These are phyloP conservation scores for Pseudoips prasinana DNA, from an alignment of 2,888 invertebrate genomes.

Conservation along the genomic window DNA sequence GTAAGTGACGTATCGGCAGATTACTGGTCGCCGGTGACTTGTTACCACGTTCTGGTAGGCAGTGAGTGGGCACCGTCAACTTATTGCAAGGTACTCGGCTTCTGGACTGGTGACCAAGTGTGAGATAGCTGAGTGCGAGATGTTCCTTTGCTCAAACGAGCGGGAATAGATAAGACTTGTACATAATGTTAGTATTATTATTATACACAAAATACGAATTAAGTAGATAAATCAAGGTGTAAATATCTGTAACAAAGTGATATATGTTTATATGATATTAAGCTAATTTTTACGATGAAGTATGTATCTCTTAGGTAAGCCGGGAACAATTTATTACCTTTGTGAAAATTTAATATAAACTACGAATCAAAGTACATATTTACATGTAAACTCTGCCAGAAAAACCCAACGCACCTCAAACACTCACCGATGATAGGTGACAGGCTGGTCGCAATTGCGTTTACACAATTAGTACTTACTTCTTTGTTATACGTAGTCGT, in stretches of 20 bases:
- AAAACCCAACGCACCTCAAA: too few relatives aligned
- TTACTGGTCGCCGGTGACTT: too few relatives aligned
- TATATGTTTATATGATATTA: conserved; percentile 12
- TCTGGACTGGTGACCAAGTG: too few relatives aligned
- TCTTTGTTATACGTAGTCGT: too few relatives aligned
- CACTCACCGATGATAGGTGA: too few relatives aligned
- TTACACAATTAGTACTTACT: too few relatives aligned
- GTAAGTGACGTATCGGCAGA: too few relatives aligned
- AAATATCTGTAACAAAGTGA: conserved; percentile 27
- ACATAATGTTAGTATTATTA: conserved; percentile 12
- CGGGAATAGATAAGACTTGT: conserved; percentile 12
- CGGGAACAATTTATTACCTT: conserved; percentile 6
- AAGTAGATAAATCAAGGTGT: conserved; percentile 27
- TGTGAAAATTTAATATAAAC: neutral
- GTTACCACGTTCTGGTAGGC: too few relatives aligned
- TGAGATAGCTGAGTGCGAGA: neutral
- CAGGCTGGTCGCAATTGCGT: too few relatives aligned
- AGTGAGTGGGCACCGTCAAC: too few relatives aligned
- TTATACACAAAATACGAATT: conserved; percentile 16
- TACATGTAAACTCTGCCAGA: too few relatives aligned
- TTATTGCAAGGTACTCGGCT: too few relatives aligned
- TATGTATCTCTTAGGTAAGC: conserved; percentile 1
- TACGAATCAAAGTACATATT: neutral
- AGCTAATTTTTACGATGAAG: conserved; percentile 8
- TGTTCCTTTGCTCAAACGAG: neutral